Evolutionary conservation across 1,140 invertebrate species (phyloP).

Genomic region (Zaprionus ornatus): DNA sequence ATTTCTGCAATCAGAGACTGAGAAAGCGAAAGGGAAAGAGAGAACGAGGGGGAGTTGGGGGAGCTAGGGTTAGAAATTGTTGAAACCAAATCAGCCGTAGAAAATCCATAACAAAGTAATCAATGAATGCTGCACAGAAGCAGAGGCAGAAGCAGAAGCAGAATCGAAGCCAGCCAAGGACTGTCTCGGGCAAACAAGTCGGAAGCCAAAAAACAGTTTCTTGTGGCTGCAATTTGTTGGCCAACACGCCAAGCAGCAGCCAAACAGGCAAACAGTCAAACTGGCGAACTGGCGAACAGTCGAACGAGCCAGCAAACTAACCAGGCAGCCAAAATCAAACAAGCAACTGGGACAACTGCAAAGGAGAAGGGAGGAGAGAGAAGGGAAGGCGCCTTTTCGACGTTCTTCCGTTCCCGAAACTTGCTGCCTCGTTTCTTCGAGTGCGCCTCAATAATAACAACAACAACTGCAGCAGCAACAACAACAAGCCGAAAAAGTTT

Average conservation of each 20-base stretch:
- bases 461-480: constrained; percentile 35
- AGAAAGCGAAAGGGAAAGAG: constrained; percentile 8
- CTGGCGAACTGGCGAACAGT: constrained; percentile 35
- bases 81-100: constrained; percentile 50
- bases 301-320: constrained; percentile 39
- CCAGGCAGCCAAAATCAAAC: constrained; percentile 64
- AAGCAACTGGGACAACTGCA: constrained; percentile 43
- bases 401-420: constrained; percentile 31
- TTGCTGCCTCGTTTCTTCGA: constrained; percentile 8
- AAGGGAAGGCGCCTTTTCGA: constrained; percentile 31
- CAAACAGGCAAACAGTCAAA: constrained; percentile 38
- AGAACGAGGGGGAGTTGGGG: neutral
- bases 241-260: constrained; percentile 71
- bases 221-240: constrained; percentile 77
- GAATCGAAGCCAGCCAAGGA: constrained; percentile 42
- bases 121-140: constrained; percentile 59
- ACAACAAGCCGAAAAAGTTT: constrained; percentile 51
- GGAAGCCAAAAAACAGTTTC: constrained; percentile 74
- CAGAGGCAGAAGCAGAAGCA: constrained; percentile 1
- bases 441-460: constrained; percentile 31
- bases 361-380: too few species aligned
- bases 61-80: constrained; percentile 28
- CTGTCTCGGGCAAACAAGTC: constrained; percentile 47
- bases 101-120: constrained; percentile 79
- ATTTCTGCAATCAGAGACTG: constrained; percentile 65